A percentile compares a stretch with the other conserved stretches of the same genome.
These are phyloP conservation scores for Troilus luridus DNA, from an alignment of 2,888 invertebrate genomes.

Conservation along the genomic window DNA sequence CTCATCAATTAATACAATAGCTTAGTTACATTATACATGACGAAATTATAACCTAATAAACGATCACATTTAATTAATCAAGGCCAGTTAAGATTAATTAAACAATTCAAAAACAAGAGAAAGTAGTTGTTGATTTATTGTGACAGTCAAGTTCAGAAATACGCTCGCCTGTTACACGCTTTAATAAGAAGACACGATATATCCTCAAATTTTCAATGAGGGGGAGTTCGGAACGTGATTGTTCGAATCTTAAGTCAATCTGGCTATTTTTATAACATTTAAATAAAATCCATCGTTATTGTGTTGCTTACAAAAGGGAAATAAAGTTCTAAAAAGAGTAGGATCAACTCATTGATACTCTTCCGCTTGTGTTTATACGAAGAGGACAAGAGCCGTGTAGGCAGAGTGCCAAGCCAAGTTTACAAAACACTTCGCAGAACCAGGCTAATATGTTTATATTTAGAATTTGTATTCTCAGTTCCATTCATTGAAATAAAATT, in stretches of 20 bases:
- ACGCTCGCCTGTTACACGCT: neutral
- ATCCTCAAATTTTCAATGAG: neutral
- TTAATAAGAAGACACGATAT: neutral
- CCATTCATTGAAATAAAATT: neutral
- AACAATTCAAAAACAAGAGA: neutral
- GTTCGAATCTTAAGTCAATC: neutral
- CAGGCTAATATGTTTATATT: neutral
- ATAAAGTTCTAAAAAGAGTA: too few relatives aligned
- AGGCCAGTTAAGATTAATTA: neutral
- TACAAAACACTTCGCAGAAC: slow-evolving; percentile 39
- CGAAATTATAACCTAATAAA: neutral
- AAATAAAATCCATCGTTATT: neutral
- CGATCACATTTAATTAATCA: neutral
- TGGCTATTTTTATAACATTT: too few relatives aligned
- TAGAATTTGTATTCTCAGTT: neutral
- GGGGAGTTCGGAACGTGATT: neutral
- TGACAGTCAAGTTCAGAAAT: too few relatives aligned
- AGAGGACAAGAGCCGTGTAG: neutral
- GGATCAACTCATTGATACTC: neutral
- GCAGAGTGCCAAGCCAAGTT: neutral
- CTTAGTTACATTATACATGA: too few relatives aligned
- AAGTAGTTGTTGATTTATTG: too few relatives aligned
- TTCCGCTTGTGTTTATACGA: neutral
- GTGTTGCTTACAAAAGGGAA: neutral
- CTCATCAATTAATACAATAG: too few relatives aligned